Evolutionary conservation across 2,113 vertebrate genomes (phyloP).

Genomic region (Macroglossus sobrinus): DNA sequence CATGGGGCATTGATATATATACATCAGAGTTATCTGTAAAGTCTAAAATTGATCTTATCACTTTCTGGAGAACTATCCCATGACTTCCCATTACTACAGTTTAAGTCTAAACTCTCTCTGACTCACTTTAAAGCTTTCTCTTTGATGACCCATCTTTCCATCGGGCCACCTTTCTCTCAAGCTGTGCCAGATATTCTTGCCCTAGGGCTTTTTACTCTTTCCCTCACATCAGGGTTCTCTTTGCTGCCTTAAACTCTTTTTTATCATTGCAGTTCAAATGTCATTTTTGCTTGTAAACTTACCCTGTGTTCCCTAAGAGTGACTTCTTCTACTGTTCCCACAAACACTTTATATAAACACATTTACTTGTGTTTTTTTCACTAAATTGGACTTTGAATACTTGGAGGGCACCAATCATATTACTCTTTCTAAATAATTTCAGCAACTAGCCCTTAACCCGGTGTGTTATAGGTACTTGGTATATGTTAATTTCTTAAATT

Average conservation of each 20-base stretch:
- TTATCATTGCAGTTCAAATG: background rate
- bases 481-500: background rate
- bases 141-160: background rate
- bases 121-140: background rate
- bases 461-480: background rate
- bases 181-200: background rate
- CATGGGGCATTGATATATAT: background rate
- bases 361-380: background rate
- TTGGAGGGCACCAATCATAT: background rate
- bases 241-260: background rate
- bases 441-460: background rate
- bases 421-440: background rate
- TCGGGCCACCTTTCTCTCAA: background rate
- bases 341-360: background rate
- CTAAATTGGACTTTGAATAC: background rate
- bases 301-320: background rate
- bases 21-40: background rate
- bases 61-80: background rate
- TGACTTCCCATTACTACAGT: background rate
- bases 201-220: background rate
- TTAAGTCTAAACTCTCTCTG: background rate
- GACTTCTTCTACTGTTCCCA: background rate
- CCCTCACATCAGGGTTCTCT: background rate
- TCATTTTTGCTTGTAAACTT: background rate
- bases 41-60: background rate